Evolutionary conservation across 64 coral and sea anemone genomes (phyloP).

Genomic region (Catalaphyllia jardinei): DNA sequence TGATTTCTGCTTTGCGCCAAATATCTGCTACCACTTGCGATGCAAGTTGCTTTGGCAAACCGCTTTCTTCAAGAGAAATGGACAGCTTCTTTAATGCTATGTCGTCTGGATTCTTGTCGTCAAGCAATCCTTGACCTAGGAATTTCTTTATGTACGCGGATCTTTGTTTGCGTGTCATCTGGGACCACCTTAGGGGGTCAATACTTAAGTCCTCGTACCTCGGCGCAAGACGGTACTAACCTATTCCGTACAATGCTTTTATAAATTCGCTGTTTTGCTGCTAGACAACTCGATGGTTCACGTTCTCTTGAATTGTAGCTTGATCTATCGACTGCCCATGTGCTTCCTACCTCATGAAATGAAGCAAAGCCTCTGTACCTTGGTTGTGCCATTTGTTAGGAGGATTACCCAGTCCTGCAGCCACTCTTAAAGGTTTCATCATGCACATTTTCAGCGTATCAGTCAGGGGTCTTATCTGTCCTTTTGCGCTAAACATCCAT

Average conservation of each 20-base stretch:
- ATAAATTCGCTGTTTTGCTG: slow-evolving; percentile 45
- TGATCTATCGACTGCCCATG: slow-evolving; percentile 50
- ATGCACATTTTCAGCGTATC: slow-evolving; percentile 38
- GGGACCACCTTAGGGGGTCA: slow-evolving; percentile 22
- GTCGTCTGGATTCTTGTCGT: no score
- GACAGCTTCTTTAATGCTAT: no score
- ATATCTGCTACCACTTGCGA: no score
- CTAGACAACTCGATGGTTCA: slow-evolving; percentile 17
- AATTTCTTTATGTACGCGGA: slow-evolving; percentile 25
- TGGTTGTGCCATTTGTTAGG: slow-evolving; percentile 74
- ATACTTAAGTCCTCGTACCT: neutral
- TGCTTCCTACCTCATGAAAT: slow-evolving; percentile 58
- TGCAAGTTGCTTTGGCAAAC: no score
- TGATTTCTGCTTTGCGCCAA: no score
- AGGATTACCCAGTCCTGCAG: slow-evolving; percentile 47
- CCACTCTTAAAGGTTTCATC: slow-evolving; percentile 37
- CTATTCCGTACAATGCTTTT: slow-evolving; percentile 43
- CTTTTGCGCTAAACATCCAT: slow-evolving; percentile 41
- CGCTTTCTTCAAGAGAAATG: no score
- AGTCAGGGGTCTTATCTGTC: neutral
- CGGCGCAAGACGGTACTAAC: slow-evolving; percentile 38
- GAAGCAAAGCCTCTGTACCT: slow-evolving; percentile 48
- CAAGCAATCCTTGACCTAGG: neutral
- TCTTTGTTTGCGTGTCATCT: slow-evolving; percentile 48
- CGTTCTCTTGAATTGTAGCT: slow-evolving; percentile 59